A percentile compares a stretch with the other conserved stretches of the same genome.
phyloP scores from a whole-genome alignment of 2,113 vertebrate genomes.

The Rhinoptilus africanus region DNA sequence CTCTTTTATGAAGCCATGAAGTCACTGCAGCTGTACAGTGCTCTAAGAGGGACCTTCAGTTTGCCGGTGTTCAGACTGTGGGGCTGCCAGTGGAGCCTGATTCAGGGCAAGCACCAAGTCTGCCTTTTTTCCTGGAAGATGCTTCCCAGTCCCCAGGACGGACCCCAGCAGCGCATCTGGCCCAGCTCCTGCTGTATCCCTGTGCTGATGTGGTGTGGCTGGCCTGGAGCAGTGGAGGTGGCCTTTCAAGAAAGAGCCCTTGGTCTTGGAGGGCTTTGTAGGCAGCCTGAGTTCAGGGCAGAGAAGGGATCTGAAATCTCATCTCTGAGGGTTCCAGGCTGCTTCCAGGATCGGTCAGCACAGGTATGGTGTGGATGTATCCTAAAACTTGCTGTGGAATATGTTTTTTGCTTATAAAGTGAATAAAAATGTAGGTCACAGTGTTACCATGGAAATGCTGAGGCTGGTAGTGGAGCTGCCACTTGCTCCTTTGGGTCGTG shows the following conservation, averaged over 20 bases:
- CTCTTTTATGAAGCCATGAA: not conserved
- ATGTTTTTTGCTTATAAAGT: not conserved
- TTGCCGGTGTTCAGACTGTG: fast-evolving
- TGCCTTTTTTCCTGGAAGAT: not conserved
- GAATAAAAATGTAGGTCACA: not conserved
- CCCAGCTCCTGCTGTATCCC: not conserved
- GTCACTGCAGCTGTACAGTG: not conserved
- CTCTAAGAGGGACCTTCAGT: not conserved
- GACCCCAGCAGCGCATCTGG: not conserved
- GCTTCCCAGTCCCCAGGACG: not conserved
- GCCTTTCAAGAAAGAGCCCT: not conserved
- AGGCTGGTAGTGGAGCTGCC: not conserved
- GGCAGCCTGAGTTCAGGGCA: not conserved
- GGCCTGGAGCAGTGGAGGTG: not conserved
- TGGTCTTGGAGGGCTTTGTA: not conserved
- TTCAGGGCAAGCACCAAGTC: not conserved
- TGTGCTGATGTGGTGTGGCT: not conserved
- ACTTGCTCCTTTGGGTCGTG: not conserved
- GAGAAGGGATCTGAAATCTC: not conserved
- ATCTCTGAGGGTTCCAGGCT: not conserved
- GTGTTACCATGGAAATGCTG: constrained; percentile 12
- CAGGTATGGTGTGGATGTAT: not conserved
- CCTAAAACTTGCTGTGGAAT: not conserved
- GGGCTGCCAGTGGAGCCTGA: not conserved
- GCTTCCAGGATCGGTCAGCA: not conserved